These are phyloP conservation scores for Micrasema longulum DNA, from an alignment of 1,140 invertebrate species.

Conservation along the genomic window DNA sequence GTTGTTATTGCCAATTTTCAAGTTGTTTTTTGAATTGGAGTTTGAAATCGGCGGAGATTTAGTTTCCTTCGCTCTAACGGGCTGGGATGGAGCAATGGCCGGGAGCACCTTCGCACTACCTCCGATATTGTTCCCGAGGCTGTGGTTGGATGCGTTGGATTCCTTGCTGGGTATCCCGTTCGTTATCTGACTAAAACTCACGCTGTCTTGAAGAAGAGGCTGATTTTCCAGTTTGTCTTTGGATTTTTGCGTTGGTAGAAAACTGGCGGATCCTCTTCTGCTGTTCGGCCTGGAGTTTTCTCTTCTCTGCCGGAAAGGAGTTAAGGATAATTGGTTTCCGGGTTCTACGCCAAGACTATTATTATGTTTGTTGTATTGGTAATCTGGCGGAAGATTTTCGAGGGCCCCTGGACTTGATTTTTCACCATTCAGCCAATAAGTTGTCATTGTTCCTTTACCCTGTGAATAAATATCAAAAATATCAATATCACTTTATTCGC, in stretches of 20 bases:
- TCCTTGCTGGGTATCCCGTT: conserved; percentile 60
- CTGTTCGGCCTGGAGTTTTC: conserved; percentile 63
- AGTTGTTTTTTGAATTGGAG: conserved; percentile 54
- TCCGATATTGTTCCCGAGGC: conserved; percentile 57
- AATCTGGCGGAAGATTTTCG: conserved; percentile 57
- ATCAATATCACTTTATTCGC: too few species aligned
- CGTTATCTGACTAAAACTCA: conserved; percentile 60
- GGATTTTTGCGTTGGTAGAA: conserved; percentile 33
- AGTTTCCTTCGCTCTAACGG: conserved; percentile 22
- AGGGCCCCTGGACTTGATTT: conserved; percentile 59
- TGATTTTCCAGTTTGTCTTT: conserved; percentile 59
- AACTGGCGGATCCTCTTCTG: conserved; percentile 62
- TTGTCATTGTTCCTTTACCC: conserved; percentile 91
- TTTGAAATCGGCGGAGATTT: conserved; percentile 29
- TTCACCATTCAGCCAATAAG: conserved; percentile 91
- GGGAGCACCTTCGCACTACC: not conserved
- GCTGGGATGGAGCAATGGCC: not conserved
- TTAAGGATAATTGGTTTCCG: conserved; percentile 62
- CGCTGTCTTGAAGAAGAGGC: conserved; percentile 60
- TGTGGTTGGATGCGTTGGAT: conserved; percentile 62
- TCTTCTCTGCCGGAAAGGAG: conserved; percentile 61
- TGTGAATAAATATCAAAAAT: conserved; percentile 59
- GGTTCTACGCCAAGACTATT: conserved; percentile 51
- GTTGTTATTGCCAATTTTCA: conserved; percentile 66
- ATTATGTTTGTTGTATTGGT: conserved; percentile 57